Conservation (phyloP, 2,797 vertebrate species). For the Poeciliopsis infans region DNA sequence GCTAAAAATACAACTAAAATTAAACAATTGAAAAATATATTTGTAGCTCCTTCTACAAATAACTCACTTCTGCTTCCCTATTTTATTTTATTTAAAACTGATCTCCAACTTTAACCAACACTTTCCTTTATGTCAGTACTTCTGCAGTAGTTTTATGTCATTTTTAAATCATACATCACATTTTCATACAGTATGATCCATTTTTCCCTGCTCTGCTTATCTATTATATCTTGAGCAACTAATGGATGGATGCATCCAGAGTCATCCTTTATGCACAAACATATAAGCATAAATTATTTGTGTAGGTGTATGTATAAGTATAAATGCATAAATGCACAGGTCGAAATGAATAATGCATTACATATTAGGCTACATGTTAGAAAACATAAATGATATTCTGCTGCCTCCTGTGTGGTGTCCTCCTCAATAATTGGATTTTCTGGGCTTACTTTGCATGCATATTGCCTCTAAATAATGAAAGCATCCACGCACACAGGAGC, state of each 20-base stretch:
- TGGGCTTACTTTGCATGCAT: slow-evolving; percentile 69
- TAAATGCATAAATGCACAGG: slow-evolving; percentile 9
- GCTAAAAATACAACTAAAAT: no score
- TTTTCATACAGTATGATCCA: not conserved
- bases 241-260: not conserved
- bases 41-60: no score
- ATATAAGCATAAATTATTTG: slow-evolving; percentile 5
- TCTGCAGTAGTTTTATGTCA: not conserved
- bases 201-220: not conserved
- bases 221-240: not conserved
- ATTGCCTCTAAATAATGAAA: slow-evolving; percentile 62
- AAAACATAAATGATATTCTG: slow-evolving; percentile 34
- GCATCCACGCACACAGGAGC: slow-evolving; percentile 43
- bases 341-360: slow-evolving; percentile 41
- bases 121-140: not conserved
- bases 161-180: not conserved
- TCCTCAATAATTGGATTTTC: slow-evolving; percentile 73
- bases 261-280: not conserved
- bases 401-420: slow-evolving; percentile 52
- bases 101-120: not conserved
- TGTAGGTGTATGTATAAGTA: not conserved
- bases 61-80: not conserved
- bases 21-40: no score
- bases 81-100: not conserved
- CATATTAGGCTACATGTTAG: slow-evolving; percentile 17